phyloP scores from a whole-genome alignment of 1,140 invertebrate species.

The Tetramorium alpestre region DNA sequence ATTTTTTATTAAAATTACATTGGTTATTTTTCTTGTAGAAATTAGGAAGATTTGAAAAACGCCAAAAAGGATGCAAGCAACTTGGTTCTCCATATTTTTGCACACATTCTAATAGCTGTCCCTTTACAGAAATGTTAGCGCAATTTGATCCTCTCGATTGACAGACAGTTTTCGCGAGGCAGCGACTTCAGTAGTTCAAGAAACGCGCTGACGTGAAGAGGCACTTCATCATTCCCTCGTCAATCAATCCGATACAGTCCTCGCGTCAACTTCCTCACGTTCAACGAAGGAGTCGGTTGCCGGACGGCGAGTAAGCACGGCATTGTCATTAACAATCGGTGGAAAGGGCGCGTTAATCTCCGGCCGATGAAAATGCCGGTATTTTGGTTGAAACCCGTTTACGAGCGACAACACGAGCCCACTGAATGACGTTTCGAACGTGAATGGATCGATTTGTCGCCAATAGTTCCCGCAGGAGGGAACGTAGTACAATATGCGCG shows the following conservation, averaged over 20 bases:
- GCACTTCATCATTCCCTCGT: conserved; percentile 3
- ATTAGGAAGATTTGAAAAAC: not conserved
- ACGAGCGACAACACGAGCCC: conserved; percentile 74
- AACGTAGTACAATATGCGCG: conserved; percentile 16
- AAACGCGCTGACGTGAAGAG: not conserved
- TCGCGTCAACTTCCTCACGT: conserved; percentile 39
- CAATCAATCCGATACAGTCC: conserved; percentile 19
- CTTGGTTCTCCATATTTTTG: not conserved
- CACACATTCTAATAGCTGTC: not conserved
- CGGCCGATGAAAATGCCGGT: conserved; percentile 62
- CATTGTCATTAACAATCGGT: conserved; percentile 31
- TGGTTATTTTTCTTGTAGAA: not conserved
- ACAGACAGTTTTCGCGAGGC: not conserved
- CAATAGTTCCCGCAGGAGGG: conserved; percentile 46
- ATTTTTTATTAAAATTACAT: not conserved
- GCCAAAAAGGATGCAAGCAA: not conserved
- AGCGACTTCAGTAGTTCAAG: not conserved
- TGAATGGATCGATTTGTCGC: conserved; percentile 81
- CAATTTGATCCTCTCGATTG: not conserved
- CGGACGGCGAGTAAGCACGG: conserved; percentile 10
- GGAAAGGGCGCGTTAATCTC: conserved; percentile 49
- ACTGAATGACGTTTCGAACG: conserved; percentile 69
- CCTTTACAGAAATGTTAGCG: not conserved
- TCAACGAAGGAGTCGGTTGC: not conserved
- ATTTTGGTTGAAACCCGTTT: conserved; percentile 79